Conservation (phyloP, 2,888 invertebrate species). For the Cynaeus angustus region DNA sequence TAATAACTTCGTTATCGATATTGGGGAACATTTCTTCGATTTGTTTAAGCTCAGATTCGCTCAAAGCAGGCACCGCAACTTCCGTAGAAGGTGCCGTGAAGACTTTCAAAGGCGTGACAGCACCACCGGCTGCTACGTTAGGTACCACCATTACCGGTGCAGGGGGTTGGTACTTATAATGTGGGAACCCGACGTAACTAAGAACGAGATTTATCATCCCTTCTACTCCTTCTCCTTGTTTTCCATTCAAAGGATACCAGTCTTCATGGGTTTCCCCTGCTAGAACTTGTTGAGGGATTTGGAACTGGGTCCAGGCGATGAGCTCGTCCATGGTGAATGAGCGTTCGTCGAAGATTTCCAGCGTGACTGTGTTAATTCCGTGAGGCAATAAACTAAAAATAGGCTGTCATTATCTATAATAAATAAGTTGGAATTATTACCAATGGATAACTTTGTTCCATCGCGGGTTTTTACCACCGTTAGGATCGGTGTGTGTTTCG, state of each 20-base stretch:
- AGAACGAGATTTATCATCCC: slow-evolving; percentile 94
- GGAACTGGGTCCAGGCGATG: slow-evolving; percentile 94
- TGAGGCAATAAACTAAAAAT: slow-evolving; percentile 84
- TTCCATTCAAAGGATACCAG: slow-evolving; percentile 95
- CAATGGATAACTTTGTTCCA: slow-evolving; percentile 98
- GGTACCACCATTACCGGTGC: slow-evolving; percentile 84
- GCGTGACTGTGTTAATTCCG: slow-evolving; percentile 89
- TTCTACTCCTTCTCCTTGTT: slow-evolving; percentile 95
- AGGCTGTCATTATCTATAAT: not conserved
- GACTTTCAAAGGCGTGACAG: slow-evolving; percentile 71
- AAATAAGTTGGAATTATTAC: slow-evolving; percentile 70
- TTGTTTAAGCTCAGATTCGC: slow-evolving; percentile 80
- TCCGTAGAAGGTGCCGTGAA: slow-evolving; percentile 68
- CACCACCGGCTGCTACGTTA: slow-evolving; percentile 66
- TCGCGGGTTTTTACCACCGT: slow-evolving; percentile 94
- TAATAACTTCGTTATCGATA: slow-evolving; percentile 94
- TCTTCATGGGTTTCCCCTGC: slow-evolving; percentile 94
- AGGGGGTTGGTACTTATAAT: slow-evolving; percentile 75
- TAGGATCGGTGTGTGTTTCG: slow-evolving; percentile 95
- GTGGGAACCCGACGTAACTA: slow-evolving; percentile 76
- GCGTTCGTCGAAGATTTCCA: slow-evolving; percentile 98
- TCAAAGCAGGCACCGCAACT: slow-evolving; percentile 68
- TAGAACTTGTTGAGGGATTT: slow-evolving; percentile 88
- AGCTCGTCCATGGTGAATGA: slow-evolving; percentile 97
- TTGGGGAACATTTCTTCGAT: slow-evolving; percentile 98